Base-by-base conservation (phyloP, 2,113 vertebrate genomes). In the Ptychochromis oligacanthus region DNA sequence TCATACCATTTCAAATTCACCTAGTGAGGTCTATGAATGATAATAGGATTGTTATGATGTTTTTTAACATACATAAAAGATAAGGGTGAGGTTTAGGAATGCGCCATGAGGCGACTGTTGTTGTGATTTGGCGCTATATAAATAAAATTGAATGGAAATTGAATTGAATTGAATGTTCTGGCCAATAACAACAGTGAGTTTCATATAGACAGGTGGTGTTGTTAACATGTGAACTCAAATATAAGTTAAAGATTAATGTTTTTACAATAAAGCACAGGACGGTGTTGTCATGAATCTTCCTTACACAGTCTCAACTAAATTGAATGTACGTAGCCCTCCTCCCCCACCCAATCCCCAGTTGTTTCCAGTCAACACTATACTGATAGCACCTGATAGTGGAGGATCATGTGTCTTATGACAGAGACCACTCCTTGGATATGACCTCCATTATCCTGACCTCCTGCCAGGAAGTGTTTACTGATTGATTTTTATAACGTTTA, bases 401-500 rank as follows among this genome's bases (percentile, higher is more conserved):
- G 13, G 46, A 49, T 49, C 46, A 6, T 17, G 62, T 0, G 61
- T 17, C 46, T 26, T 74, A 49, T 79, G 57, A 70, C 18, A 31
- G 57, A 54, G 22, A 15, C 61, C 80, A 59, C 61, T 77, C 77
- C 70, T 77, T 61, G 28, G 26, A 62, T 57, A 38, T 79, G 57
- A 76, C 9, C 55, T 7, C 3, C 2, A 4, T 7, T 6, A 70
- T 46, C 60, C 57, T 40, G 28, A 31, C 7, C 24, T 84, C 43
- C 43, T 70, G 14, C 43, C 61, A 24, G 72, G 61, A 80, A 87
- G 17, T 28, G 5, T 77, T 80, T 62, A 83, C 12, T 70, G 77
- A 78, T 85, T 36, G 26, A 12, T 11, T 56, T 80, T 84, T 77
- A 84, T 57, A 4, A 67, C 62, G 38, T 57, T 84, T 80, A 72